Conservation (phyloP, 2,888 invertebrate species). For the Itoplectis maculator region DNA sequence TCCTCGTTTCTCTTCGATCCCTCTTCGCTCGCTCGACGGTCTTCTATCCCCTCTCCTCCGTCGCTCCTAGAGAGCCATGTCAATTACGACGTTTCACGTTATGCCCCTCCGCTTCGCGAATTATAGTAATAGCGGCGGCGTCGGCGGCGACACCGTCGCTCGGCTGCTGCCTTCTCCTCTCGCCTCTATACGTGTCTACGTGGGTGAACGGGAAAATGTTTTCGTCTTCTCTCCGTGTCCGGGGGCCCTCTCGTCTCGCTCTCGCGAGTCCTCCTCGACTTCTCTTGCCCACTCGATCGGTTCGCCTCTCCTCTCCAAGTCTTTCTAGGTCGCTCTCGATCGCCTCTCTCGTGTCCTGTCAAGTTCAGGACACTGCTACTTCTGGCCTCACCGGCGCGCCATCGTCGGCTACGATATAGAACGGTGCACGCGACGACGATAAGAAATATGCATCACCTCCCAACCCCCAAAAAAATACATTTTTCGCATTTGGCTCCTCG, state of each 20-base stretch:
- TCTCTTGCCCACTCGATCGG: conserved; percentile 67
- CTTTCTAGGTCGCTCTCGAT: conserved; percentile 83
- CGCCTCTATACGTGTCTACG: conserved; percentile 72
- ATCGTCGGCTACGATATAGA: no score
- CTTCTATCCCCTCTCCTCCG: conserved; percentile 10
- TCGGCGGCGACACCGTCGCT: conserved; percentile 70
- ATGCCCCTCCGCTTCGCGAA: conserved; percentile 70
- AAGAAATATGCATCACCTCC: background rate
- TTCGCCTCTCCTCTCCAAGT: conserved; percentile 69
- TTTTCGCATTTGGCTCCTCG: no score
- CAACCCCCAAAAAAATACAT: no score
- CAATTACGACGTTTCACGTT: conserved; percentile 80
- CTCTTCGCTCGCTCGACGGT: conserved; percentile 57
- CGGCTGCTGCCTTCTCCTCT: conserved; percentile 41
- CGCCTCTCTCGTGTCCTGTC: conserved; percentile 72
- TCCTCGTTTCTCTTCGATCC: conserved; percentile 58
- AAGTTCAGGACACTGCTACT: conserved; percentile 65
- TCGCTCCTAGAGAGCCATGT: conserved; percentile 72
- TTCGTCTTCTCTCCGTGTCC: no score
- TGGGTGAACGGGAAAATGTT: conserved; percentile 83
- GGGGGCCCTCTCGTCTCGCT: conserved; percentile 20
- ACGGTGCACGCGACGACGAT: no score
- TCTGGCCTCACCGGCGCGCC: background rate
- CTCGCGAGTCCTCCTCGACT: conserved; percentile 35
- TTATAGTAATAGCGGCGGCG: conserved; percentile 58